Base-by-base conservation (phyloP, 2,113 vertebrate genomes). In the Forbesichthys papilliferus region DNA sequence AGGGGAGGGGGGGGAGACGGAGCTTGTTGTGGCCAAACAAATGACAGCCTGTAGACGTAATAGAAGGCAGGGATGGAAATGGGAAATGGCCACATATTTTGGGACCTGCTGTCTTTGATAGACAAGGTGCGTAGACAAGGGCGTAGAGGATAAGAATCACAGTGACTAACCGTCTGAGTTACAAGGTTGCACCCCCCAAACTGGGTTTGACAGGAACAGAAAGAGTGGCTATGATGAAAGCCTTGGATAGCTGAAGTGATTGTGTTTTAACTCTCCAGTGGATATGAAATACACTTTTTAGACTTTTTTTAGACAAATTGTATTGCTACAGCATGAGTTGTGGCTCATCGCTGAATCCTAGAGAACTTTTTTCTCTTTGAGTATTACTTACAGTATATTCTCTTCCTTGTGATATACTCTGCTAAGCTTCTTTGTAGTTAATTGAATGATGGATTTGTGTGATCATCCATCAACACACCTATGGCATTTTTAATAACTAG, bases 31-130 rank as follows among this genome's bases (percentile, higher is more conserved):
- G 73, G 73, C 72, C 74, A 74, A 59, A 84, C 80, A 87, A 87
- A 90, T 81, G 83, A 79, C 60, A 69, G 59, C 79, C 69, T 73
- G 69, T 58, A 79, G 80, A 85, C 72, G 75, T 79, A 85, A 75
- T 48, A 68, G 69, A 82, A 74, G 80, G 70, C 63, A 57, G 81
- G 64, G 82, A 81, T 80, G 78, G 71, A 86, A 86, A 87, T 74
- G 58, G 84, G 69, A 84, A 84, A 82, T 64, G 64, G 80, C 72
- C 72, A 78, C 80, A 79, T 82, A 86, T 75, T 87, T 86, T 69
- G 69, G 86, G 71, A 82, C 75, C 74, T 57, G 75, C 82, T 83
- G 80, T 56, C 73, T 81, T 86, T 86, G 86, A 87, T 75, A 65
- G 84, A 83, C 78, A 75, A 64, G 59, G 70, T 84, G 83, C 68